Evolutionary conservation across 1,140 invertebrate species (phyloP), one percentile per base, ranked within the genome.

Genomic region (Leptinotarsa lineolata): DNA sequence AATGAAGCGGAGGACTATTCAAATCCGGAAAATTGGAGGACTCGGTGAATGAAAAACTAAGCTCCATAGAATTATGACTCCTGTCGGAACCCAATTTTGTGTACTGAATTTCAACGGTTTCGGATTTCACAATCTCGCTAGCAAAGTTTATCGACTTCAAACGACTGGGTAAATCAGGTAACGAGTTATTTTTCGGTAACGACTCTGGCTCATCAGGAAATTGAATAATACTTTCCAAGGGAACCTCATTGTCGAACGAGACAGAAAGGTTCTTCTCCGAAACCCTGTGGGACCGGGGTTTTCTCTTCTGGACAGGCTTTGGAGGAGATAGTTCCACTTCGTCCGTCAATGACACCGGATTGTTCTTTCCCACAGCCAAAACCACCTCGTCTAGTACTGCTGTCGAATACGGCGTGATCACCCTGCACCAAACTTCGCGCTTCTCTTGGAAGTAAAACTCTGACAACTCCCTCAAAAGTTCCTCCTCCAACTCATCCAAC

Each of bases 321-420:
- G 16, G 15, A 85, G 67, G 67, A 44, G 75, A 75, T 75, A 81
- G 80, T 76, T 85, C 82, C 71, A 86, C 83, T 72, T 85, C 72
- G 20, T 75, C 75, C 48, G 68, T 73, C 24, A 80, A 54, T 12
- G 74, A 72, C 18, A 89, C 81, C 0, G 88, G 85, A 78, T 82
- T 86, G 16, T 78, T 84, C 18, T 85, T 83, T 30, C 83, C 82
- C 30, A 87, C 83, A 61, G 84, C 81, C 63, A 87, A 80, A 22
- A 93, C 85, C 21, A 85, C 81, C 68, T 89, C 87, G 80, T 88
- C 87, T 30, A 76, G 83, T 3, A 88, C 86, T 6, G 87, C 87
- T 67, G 88, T 87, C 70, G 82, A 87, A 79, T 88, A 91, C 2
- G 90, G 90, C 3, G 91, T 91, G 48, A 92, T 89, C 16, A 89